phyloP scores from a whole-genome alignment of 2,113 vertebrate species.

The Malurus alboscapulatus region DNA sequence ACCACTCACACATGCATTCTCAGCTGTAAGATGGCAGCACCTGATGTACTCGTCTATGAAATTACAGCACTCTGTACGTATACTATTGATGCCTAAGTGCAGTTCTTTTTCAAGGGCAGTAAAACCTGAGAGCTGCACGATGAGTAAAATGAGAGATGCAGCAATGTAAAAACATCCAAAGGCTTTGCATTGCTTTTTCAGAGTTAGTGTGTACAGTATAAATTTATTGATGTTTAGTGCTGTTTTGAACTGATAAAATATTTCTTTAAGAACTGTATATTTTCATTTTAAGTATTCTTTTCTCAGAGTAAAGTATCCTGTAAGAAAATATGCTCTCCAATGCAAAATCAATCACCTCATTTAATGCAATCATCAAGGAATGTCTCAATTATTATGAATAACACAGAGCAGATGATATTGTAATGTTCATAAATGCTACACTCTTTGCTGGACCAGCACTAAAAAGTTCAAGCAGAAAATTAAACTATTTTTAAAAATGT shows the following conservation, averaged over 20 bases:
- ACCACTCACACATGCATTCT: neutral
- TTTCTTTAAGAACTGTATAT: conserved; percentile 12
- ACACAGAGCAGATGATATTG: neutral
- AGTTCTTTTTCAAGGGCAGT: conserved; percentile 27
- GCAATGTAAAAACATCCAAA: conserved; percentile 12
- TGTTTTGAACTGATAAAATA: conserved; percentile 39
- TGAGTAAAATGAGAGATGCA: neutral
- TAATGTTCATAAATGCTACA: conserved; percentile 19
- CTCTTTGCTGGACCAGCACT: neutral
- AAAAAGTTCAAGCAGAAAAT: neutral
- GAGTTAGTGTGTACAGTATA: conserved; percentile 28
- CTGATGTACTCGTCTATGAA: conserved; percentile 24
- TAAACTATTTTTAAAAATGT: neutral
- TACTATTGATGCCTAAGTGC: conserved; percentile 18
- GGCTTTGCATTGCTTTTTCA: neutral
- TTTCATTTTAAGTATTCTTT: conserved; percentile 25
- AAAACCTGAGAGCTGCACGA: neutral
- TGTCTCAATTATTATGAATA: conserved; percentile 24
- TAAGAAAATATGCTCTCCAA: neutral
- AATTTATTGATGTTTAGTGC: conserved; percentile 37
- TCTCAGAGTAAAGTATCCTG: neutral
- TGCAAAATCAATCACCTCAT: conserved; percentile 28
- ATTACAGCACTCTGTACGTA: neutral
- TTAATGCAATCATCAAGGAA: conserved; percentile 13
- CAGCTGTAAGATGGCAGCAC: conserved; percentile 26